Evolutionary conservation across 2,113 vertebrate species (phyloP), one percentile per base, ranked within the genome.

Genomic region (Elephas maximus): DNA sequence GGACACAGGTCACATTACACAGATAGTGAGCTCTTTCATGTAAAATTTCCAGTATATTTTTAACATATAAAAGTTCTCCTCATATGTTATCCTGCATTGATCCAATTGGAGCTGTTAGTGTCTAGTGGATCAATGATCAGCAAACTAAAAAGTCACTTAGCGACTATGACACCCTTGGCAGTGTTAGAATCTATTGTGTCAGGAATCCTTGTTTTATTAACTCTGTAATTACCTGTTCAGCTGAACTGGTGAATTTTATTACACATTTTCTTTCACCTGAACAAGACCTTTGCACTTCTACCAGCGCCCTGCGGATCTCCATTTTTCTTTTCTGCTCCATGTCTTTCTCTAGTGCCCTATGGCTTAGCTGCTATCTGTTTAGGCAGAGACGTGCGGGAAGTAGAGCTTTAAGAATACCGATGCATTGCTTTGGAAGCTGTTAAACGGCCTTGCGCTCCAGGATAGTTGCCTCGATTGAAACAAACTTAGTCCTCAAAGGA

Each of bases 181-280:
- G 82, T 37, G 80, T 83, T 87, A 96, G 98, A 97, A 97, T 98
- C 98, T 86, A 51, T 80, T 79, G 94, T 98, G 98, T 98, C 98
- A 98, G 94, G 98, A 98, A 97, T 97, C 97, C 97, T 84, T 98
- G 85, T 96, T 98, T 95, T 98, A 98, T 98, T 98, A 97, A 98
- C 98, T 98, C 98, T 80, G 95, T 98, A 99, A 99, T 98, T 98
- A 98, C 98, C 98, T 95, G 97, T 95, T 97, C 93, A 88, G 97
- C 96, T 96, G 94, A 98, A 98, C 94, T 80, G 7, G 63, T 37
- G 97, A 78, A 80, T 98, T 99, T 99, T 98, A 99, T 98, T 97
- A 98, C 98, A 81, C 98, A 88, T 99, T 98, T 97, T 93, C 90
- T 94, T 97, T 97, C 97, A 97, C 98, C 98, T 98, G 98, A 98